These are phyloP conservation scores for human DNA, from an alignment of 2,113 vertebrate species.

Conservation along the genomic window GRCh38 chr16:60913001-60913500, in stretches of 20 bases:
- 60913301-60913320: neutral
- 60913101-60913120: neutral
- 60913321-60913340: neutral
- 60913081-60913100: slow-evolving; percentile 38
- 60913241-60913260: neutral
- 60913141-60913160: neutral
- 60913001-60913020: slow-evolving; percentile 24
- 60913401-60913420: neutral
- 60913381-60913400: no score
- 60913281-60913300: neutral
- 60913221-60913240: neutral
- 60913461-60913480: neutral
- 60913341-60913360: neutral
- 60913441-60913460: neutral
- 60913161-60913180: neutral
- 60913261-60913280: neutral
- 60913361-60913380: no score
- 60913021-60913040: neutral
- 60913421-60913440: neutral
- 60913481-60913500: neutral
- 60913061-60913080: neutral
- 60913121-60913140: neutral
- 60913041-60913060: neutral
- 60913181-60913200: neutral
- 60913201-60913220: neutral